Conservation (phyloP, 2,888 invertebrate genomes). For the Zeuzera pyrina region DNA sequence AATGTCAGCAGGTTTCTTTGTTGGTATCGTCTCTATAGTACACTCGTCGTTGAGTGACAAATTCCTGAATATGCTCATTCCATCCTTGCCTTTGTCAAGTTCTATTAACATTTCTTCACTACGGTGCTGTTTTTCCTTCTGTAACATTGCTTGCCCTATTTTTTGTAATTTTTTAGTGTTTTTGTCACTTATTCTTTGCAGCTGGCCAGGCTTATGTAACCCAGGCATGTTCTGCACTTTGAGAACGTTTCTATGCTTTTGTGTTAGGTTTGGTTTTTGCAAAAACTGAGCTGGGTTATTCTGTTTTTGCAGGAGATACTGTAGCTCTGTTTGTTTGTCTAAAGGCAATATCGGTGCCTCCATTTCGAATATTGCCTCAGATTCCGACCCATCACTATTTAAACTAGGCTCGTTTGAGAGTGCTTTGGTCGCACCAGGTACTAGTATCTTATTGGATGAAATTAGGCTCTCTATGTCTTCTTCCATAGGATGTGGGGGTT, state of each 20-base stretch:
- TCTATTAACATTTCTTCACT: slow-evolving; percentile 36
- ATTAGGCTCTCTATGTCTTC: slow-evolving; percentile 68
- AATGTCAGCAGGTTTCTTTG: slow-evolving; percentile 59
- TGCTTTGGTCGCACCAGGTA: slow-evolving; percentile 43
- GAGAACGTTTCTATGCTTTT: slow-evolving; percentile 48
- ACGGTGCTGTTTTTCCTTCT: slow-evolving; percentile 37
- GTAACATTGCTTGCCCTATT: slow-evolving; percentile 46
- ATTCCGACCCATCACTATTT: slow-evolving; percentile 25
- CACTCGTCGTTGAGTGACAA: slow-evolving; percentile 73
- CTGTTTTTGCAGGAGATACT: slow-evolving; percentile 61
- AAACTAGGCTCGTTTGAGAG: slow-evolving; percentile 31
- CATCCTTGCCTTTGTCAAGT: slow-evolving; percentile 34
- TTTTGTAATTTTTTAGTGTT: slow-evolving; percentile 61
- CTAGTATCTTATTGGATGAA: slow-evolving; percentile 62
- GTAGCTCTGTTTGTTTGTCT: slow-evolving; percentile 64
- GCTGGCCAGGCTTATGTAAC: slow-evolving; percentile 48
- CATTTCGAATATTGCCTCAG: slow-evolving; percentile 36
- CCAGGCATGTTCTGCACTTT: slow-evolving; percentile 44
- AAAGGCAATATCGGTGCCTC: slow-evolving; percentile 42
- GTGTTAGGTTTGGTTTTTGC: slow-evolving; percentile 44
- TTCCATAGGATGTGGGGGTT: slow-evolving; percentile 33
- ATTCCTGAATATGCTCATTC: slow-evolving; percentile 40
- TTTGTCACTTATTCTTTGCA: slow-evolving; percentile 54
- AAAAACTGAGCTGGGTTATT: slow-evolving; percentile 65
- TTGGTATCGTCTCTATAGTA: slow-evolving; percentile 71